phyloP scores from a whole-genome alignment of 2,888 invertebrate species.

The Stegana nigrithorax region DNA sequence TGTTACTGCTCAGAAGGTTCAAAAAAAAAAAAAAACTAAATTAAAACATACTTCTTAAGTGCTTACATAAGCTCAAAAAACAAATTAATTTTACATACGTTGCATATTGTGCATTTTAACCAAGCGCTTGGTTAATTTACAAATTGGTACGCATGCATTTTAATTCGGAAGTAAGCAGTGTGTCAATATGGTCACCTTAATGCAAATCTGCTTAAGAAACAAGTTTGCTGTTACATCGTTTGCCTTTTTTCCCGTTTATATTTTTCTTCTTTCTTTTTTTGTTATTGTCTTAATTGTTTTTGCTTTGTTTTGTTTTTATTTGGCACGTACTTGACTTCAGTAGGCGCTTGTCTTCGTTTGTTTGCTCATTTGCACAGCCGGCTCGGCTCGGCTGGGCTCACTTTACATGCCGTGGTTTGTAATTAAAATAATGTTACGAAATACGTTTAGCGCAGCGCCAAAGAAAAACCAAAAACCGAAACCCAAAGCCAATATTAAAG shows the following conservation, averaged over 20 bases:
- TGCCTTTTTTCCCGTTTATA: no score
- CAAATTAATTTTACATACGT: no score
- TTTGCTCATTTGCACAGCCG: neutral
- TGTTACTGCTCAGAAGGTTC: no score
- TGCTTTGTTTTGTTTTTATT: neutral
- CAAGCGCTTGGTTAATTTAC: no score
- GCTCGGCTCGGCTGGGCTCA: neutral
- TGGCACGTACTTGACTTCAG: constrained; percentile 10
- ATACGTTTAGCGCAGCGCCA: neutral
- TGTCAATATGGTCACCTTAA: neutral
- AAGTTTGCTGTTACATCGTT: no score
- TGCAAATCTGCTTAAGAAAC: neutral
- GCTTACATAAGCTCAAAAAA: no score
- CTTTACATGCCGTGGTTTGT: neutral
- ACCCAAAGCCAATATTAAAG: neutral
- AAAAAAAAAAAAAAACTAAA: no score
- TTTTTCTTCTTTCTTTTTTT: neutral
- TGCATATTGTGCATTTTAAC: no score
- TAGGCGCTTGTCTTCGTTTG: no score
- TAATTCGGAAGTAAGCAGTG: no score
- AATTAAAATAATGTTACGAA: neutral
- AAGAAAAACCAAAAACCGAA: neutral
- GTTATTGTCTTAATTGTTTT: neutral
- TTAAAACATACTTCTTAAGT: no score
- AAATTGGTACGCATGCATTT: no score